Evolutionary conservation across 2,113 vertebrate genomes (phyloP).

Genomic region (Anser brachyrhynchus): DNA sequence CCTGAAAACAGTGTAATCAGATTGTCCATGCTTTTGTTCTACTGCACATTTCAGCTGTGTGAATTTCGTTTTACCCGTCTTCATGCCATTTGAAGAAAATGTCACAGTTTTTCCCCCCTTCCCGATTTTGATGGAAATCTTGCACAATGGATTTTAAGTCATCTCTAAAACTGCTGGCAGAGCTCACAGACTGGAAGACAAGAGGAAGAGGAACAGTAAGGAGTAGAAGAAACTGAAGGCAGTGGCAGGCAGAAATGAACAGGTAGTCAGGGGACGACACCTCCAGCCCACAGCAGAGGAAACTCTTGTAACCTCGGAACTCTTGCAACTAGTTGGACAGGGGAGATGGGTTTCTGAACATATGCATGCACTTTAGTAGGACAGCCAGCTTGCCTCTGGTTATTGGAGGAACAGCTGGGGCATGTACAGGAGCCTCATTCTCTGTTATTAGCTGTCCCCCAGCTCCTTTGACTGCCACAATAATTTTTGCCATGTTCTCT

Average conservation of each 20-base stretch:
- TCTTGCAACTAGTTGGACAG: neutral
- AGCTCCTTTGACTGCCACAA: neutral
- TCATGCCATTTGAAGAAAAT: neutral
- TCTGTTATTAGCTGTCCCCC: neutral
- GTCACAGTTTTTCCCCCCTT: neutral
- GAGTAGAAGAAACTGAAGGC: neutral
- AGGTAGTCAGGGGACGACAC: neutral
- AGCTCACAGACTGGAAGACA: neutral
- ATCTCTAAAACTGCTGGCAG: neutral
- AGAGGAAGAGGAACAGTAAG: neutral
- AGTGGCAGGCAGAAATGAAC: neutral
- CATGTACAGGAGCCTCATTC: neutral
- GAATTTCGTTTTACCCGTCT: neutral
- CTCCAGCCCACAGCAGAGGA: neutral
- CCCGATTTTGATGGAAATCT: neutral
- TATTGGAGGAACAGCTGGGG: neutral
- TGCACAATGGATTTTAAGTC: neutral
- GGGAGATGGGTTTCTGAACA: neutral
- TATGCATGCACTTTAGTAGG: fast-evolving
- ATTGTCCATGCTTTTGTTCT: neutral
- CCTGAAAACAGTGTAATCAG: neutral
- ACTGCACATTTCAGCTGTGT: neutral
- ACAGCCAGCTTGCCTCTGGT: neutral
- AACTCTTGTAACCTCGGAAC: neutral
- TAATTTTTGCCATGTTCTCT: neutral